Evolutionary conservation across 2,113 vertebrate genomes (phyloP), one percentile per base, ranked within the genome.

Genomic region (Tichodroma muraria): DNA sequence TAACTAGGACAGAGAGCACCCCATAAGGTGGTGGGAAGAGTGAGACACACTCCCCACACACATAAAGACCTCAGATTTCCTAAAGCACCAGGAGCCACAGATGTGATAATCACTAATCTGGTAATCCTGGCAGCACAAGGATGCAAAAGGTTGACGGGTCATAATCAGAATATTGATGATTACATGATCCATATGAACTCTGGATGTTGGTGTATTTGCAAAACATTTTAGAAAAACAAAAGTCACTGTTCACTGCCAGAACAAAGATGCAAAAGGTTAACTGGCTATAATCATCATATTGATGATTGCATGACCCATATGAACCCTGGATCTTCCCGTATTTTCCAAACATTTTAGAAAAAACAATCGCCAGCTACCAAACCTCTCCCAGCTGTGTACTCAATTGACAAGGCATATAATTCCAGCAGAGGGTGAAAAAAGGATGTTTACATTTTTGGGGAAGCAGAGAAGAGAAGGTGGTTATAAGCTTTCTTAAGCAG

Each of bases 31-130:
- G 9, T 49, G 19, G 15, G 12, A 85, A 30, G 30, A 85, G 15
- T 1, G 4, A 69, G 40, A n/a, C n/a, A 33, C 0, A 1, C 33
- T 52, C 24, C 52, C 13, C 40, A 31, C 8, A 19, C 25, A 33
- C 11, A 8, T 2, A 38, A 81, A 81, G 9, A 56, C 47, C 44
- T 64, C n/a, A 11, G 28, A 15, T 65, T 77, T 90, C 64, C 47
- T 57, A 47, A 68, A 78, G 78, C 28, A 88, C 37, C 31, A 72
- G 19, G 30, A 82, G 50, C 54, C 31, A 42, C 28, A 65, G 63
- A 21, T 44, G 37, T 45, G 27, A 65, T 17, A 42, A 69, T 23
- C 23, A 54, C 50, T 53, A 59, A 37, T 77, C 60, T 45, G 45
- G 33, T 78, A 53, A 69, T 61, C 5, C 59, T 15, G 42, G 37